Evolutionary conservation across 2,113 vertebrate species (phyloP), one percentile per base, ranked within the genome.

Genomic region (Heterochromis multidens): DNA sequence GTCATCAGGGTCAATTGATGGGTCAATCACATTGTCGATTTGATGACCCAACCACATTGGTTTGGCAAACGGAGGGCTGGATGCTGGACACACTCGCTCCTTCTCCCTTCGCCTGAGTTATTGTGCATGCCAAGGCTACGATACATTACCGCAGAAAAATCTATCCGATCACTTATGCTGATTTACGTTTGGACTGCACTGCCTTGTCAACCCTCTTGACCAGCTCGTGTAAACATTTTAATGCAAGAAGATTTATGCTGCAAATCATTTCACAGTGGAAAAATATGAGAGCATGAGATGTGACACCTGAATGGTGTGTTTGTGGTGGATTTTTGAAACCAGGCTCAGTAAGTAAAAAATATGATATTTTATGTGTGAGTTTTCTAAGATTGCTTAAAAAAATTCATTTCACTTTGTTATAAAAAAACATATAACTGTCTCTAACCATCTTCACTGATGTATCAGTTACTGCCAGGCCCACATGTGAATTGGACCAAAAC

Each of bases 1-100:
- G 95, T 95, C 95, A 94, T 82, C 78, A 46, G 88, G 95, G 95
- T 96, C 94, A 95, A 95, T 93, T 93, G 93, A 93, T 87, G 78
- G 95, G 96, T 96, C 94, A 95, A 94, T 94, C 93, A 91, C 93
- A 82, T 83, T 92, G 95, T 96, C 94, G 91, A 96, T 96, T 88
- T 89, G 91, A 89, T 92, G 92, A 95, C 93, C 94, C 84, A 23
- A 35, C 79, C 91, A 85, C 87, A 91, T 87, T 74, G 93, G 92
- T 86, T 86, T 84, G 77, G 84, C 82, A 83, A 86, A 91, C 29
- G 83, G 79, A 77, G 81, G 89, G 86, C 89, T 84, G 85, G 46
- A 70, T n/a, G 74, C 63, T 7, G 87, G 91, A 87, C 80, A 59
- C 49, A 2, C 77, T 84, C 61, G 17, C 76, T 79, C 67, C 62